A percentile compares a stretch with the other conserved stretches of the same genome.
Conservation (phyloP, 2,888 invertebrate genomes). For the Sinelater perroti region DNA sequence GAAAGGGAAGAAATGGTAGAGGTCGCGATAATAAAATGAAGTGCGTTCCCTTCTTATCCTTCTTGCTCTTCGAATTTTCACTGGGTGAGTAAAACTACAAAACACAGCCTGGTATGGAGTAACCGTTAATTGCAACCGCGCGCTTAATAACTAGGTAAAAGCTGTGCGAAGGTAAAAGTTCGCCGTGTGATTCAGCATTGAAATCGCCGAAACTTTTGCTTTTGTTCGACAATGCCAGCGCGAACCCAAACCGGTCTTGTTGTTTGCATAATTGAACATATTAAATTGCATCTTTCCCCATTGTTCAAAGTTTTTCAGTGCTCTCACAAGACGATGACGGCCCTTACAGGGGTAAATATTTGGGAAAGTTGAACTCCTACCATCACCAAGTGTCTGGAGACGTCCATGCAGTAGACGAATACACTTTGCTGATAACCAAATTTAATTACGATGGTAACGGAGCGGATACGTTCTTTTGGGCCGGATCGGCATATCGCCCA, state of each 20-base stretch:
- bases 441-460: slow-evolving; percentile 93
- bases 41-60: slow-evolving; percentile 1
- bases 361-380: slow-evolving; percentile 89
- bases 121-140: too few species aligned
- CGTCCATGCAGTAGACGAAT: slow-evolving; percentile 88
- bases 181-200: background rate
- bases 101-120: too few species aligned
- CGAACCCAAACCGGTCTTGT: too few species aligned
- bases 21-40: background rate
- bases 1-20: slow-evolving; percentile 1
- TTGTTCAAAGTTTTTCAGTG: slow-evolving; percentile 42
- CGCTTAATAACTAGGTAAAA: too few species aligned
- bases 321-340: slow-evolving; percentile 70
- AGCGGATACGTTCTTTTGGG: slow-evolving; percentile 93
- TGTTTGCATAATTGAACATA: too few species aligned
- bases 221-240: too few species aligned
- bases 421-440: slow-evolving; percentile 78
- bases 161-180: too few species aligned
- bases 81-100: slow-evolving; percentile 18
- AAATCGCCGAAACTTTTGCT: slow-evolving; percentile 2
- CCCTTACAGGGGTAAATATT: slow-evolving; percentile 79
- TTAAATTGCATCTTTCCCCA: too few species aligned
- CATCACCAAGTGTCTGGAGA: slow-evolving; percentile 92
- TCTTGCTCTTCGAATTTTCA: slow-evolving; percentile 4
- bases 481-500: slow-evolving; percentile 85